Base-by-base conservation (phyloP, 2,797 vertebrate species). In the Ctenochaetus hawaiiensis region DNA sequence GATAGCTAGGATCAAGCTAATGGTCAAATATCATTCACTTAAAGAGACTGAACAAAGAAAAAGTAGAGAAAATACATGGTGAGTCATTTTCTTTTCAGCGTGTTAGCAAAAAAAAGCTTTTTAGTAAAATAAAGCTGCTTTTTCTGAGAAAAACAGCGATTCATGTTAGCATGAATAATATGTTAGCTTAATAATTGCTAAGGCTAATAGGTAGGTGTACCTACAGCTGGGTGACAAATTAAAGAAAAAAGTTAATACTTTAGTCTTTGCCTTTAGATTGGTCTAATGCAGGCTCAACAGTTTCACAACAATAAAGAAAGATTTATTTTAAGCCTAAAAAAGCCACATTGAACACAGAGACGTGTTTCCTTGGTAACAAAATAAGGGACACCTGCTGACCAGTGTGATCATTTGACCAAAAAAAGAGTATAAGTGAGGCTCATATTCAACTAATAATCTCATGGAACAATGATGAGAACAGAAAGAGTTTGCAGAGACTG, bases 351-450 rank as follows among this genome's bases (percentile, higher is more conserved):
- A n/a, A 39, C 23, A 59, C 18, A 18, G 13, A 14, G 1, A 11
- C 48, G 39, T 16, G 47, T 61, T 60, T 23, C 56, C 26, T 53
- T 41, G 57, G 49, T 69, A 14, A 67, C 5, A 30, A 30, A 54
- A 45, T 53, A 48, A 37, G n/a, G 23, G 48, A 59, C 49, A 57
- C 34, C 66, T 43, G 43, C 58, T 43, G 17, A 57, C 18, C 34
- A 43, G 22, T 20, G 34, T 34, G 34, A 44, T 22, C 18, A 57
- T 12, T 43, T 54, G 30, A 41, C 9, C 14, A 26, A 17, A 53
- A 43, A 2, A n/a, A 6, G 8, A 22, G 22, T 34, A 53, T 53
- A 8, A 23, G 2, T 26, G 26, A 17, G 26, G 16, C 26, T 37
- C 10, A 54, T 37, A 12, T 30, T 30, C 26, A 2, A 30, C 20